Base-by-base conservation (phyloP, 1,140 invertebrate species). In the Heliconius hermathena region DNA sequence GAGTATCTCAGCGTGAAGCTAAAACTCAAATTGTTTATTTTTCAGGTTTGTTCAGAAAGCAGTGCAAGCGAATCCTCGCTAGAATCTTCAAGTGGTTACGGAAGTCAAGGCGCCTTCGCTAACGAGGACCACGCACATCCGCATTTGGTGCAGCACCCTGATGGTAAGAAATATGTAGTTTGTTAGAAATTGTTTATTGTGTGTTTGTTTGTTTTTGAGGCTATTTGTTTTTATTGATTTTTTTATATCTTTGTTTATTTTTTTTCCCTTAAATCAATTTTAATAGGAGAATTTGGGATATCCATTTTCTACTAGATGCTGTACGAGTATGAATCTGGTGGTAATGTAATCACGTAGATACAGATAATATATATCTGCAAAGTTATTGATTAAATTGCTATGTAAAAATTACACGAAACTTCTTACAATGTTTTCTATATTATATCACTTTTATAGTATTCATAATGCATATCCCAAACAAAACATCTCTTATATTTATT, bases 31-130 rank as follows among this genome's bases (percentile, higher is more conserved):
- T 22, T 57, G 1, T 22, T 66, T 26, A 1, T 29, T 18, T 66
- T 66, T 16, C 87, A 95, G 94, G 93, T 94, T 1, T 95, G 94
- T 74, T 94, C 92, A 82, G 96, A 97, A 84, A 96, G 96, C 79
- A 96, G 96, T 81, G 97, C 96, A 2, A 97, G 96, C 74, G 97
- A 97, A 83, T 97, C 97, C 57, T 97, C 97, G 4, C 86, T 97
- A 57, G 97, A 97, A 83, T 97, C 97, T 0, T 97, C 96, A n/a
- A 97, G 96, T 88, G 97, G 97, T 13, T 97, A 97, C 84, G 97
- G 97, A 66, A 97, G 97, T 85, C 96, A 97, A 84, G 96, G 96
- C 33, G 96, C 96, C 13, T 95, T 93, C 83, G 92, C 96, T 0
- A 88, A 84, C 0, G 93, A 94, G 60, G 93, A 94, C 16, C 91